phyloP scores from a whole-genome alignment of 2,113 vertebrate genomes.

The Equus quagga region DNA sequence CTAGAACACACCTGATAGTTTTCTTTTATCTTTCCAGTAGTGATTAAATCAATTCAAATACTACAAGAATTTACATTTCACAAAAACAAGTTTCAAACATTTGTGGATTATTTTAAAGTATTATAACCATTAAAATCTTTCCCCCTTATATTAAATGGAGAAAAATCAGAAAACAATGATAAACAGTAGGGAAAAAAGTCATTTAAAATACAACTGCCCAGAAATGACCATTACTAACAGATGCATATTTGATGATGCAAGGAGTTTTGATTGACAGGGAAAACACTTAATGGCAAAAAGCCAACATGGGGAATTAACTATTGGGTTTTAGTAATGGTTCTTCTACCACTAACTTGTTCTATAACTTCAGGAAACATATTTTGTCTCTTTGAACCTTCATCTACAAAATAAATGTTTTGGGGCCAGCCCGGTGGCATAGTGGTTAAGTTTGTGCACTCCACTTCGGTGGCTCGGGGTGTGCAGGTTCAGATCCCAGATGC shows the following conservation, averaged over 20 bases:
- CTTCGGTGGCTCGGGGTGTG: too few relatives aligned
- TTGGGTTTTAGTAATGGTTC: conserved; percentile 5
- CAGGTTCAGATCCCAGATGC: too few relatives aligned
- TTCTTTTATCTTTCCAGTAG: not conserved
- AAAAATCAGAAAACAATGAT: not conserved
- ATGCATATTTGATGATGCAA: conserved; percentile 21
- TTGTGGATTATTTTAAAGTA: not conserved
- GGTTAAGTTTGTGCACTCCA: too few relatives aligned
- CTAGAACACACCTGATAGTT: not conserved
- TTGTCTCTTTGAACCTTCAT: not conserved
- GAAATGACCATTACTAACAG: conserved; percentile 13
- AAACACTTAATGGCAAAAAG: conserved; percentile 1
- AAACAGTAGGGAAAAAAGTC: not conserved
- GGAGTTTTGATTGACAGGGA: not conserved
- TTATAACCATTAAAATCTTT: not conserved
- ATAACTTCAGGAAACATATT: not conserved
- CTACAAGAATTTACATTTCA: not conserved
- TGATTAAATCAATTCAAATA: conserved; percentile 37
- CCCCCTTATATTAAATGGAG: not conserved
- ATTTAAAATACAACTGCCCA: not conserved
- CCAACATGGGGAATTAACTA: not conserved
- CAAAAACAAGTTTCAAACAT: conserved; percentile 26
- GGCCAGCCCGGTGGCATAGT: too few relatives aligned
- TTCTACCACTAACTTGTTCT: conserved; percentile 25
- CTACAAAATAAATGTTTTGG: not conserved